phyloP scores from a whole-genome alignment of 1,140 invertebrate species.

The Portunus trituberculatus region DNA sequence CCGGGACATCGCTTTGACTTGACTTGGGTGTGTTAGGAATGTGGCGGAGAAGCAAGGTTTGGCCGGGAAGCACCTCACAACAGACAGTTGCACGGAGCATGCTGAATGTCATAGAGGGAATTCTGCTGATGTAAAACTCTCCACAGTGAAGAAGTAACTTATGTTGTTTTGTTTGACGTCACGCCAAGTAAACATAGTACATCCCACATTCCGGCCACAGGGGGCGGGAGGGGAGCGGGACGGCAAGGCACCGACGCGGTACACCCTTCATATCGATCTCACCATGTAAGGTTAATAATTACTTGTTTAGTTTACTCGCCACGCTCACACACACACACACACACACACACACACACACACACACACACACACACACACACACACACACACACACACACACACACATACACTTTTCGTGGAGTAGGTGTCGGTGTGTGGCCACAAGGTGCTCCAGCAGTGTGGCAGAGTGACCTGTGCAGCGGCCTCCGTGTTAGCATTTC shows the following conservation, averaged over 20 bases:
- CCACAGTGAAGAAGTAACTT: background rate
- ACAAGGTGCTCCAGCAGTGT: background rate
- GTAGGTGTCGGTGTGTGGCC: too few relatives aligned
- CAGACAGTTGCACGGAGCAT: too few relatives aligned
- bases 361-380: background rate
- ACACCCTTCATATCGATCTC: background rate
- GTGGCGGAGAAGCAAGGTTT: background rate
- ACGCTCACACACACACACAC: conserved; percentile 37
- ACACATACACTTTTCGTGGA: background rate
- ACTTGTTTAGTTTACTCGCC: background rate
- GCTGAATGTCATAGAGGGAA: background rate
- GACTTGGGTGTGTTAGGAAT: background rate
- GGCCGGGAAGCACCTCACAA: background rate
- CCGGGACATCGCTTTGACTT: too few relatives aligned
- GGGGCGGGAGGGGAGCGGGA: background rate
- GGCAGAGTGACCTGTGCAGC: background rate
- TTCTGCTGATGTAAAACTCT: background rate
- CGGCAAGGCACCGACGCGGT: background rate
- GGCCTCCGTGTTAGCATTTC: background rate
- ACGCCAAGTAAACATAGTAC: background rate
- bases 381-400: background rate
- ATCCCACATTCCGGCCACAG: background rate
- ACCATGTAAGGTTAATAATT: conserved; percentile 15
- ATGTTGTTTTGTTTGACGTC: background rate
- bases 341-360: background rate